These are phyloP conservation scores for Criorhina ranunculi DNA, from an alignment of 2,888 invertebrate genomes.

Conservation along the genomic window DNA sequence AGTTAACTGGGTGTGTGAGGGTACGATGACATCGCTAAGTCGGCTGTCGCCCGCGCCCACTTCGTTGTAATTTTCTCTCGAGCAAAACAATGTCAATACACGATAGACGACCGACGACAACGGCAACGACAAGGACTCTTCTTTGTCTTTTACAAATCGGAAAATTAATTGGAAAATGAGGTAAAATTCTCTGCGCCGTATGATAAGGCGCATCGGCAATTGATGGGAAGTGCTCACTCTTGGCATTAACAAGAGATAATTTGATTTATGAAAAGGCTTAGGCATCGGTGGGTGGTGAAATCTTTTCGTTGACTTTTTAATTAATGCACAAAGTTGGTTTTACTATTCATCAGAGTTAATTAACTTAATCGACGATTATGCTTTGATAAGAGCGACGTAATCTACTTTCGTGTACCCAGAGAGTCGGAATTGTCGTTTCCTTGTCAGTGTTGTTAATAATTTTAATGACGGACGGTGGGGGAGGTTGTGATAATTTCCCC, in stretches of 20 bases:
- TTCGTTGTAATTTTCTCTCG: slow-evolving; percentile 11
- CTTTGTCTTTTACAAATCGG: slow-evolving; percentile 28
- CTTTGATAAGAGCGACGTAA: slow-evolving; percentile 34
- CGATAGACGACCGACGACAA: not conserved
- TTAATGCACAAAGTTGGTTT: slow-evolving; percentile 35
- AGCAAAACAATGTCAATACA: slow-evolving; percentile 19
- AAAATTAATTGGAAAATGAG: slow-evolving; percentile 62
- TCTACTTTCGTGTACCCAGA: slow-evolving; percentile 11
- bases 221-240: slow-evolving; percentile 34
- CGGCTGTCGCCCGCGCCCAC: slow-evolving; percentile 7
- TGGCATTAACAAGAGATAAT: slow-evolving; percentile 44
- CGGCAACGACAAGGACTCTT: not conserved
- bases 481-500: not conserved
- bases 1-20: not conserved
- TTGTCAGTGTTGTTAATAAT: not conserved
- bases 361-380: slow-evolving; percentile 55
- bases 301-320: slow-evolving; percentile 28
- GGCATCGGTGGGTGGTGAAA: not conserved
- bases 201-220: slow-evolving; percentile 36
- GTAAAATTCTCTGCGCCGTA: slow-evolving; percentile 14
- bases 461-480: not conserved
- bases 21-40: slow-evolving; percentile 33
- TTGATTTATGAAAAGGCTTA: slow-evolving; percentile 63
- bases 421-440: not conserved
- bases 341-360: slow-evolving; percentile 49